phyloP scores from a whole-genome alignment of 2,888 invertebrate species.

The Ophion obscuratus region DNA sequence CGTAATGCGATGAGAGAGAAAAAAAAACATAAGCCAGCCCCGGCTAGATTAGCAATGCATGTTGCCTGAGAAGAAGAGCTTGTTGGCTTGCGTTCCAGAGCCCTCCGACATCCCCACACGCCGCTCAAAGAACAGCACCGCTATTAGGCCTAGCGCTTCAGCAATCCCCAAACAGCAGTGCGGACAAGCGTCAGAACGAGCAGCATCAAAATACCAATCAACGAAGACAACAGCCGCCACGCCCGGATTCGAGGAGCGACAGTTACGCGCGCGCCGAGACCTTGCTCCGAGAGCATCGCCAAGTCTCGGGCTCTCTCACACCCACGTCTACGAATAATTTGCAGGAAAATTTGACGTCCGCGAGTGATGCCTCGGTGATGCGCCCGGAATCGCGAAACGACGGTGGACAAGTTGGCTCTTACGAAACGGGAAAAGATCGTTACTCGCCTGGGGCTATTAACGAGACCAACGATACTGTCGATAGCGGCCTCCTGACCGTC shows the following conservation, averaged over 20 bases:
- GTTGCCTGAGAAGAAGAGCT: conserved; percentile 77
- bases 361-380: conserved; percentile 37
- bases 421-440: conserved; percentile 66
- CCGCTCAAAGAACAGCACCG: conserved; percentile 76
- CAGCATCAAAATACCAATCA: conserved; percentile 66
- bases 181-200: conserved; percentile 57
- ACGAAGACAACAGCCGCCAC: conserved; percentile 74
- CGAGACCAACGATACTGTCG: conserved; percentile 72
- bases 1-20: no score
- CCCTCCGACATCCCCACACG: conserved; percentile 80
- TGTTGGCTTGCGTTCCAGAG: conserved; percentile 82
- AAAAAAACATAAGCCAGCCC: not conserved
- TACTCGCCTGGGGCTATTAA: conserved; percentile 48
- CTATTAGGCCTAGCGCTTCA: conserved; percentile 76
- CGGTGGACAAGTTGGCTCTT: conserved; percentile 25
- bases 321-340: conserved; percentile 35
- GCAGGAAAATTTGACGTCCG: conserved; percentile 40
- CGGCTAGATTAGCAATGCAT: conserved; percentile 62
- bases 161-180: conserved; percentile 61
- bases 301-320: conserved; percentile 59
- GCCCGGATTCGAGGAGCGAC: conserved; percentile 80
- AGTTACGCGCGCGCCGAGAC: conserved; percentile 80
- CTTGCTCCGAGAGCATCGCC: conserved; percentile 77
- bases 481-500: conserved; percentile 76
- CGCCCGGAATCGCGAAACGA: conserved; percentile 71